Base-by-base conservation (phyloP, 2,888 invertebrate genomes). In the Gymnoscelis rufifasciata region DNA sequence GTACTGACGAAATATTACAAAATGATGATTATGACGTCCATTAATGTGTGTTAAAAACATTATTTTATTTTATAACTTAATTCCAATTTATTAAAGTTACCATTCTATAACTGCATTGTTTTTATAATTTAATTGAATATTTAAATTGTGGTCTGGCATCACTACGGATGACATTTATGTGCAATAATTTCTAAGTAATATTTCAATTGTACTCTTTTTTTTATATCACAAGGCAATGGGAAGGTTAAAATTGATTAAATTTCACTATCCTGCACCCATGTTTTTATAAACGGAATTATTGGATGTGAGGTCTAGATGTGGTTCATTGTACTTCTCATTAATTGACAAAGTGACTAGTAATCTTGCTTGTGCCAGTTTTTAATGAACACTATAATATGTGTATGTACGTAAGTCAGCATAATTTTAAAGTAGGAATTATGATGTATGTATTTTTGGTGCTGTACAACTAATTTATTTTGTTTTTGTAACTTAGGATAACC, bases 381-480 rank as follows among this genome's bases (percentile, higher is more conserved):
- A 29, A 37, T 30, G 14, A 37, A 7, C 27, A 36, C 24, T 38
- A 28, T 24, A 44, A 52, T 51, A 43, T 40, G 38, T 40, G 41
- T 47, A 53, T 38, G 39, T 50, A 50, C 43, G 46, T 56, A 57
- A 61, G 59, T 67, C 66, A 62, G 60, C 56, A 53, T 67, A 62
- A 59, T 56, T 57, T 69, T 59, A 50, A 71, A 66, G 66, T 71
- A 72, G 68, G 54, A 62, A 71, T 70, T 74, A 75, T 64, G 74
- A 73, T 81, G 78, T 81, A 78, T 81, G 78, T 81, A 80, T 83
- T 81, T 52, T 83, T 83, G 87, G 84, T 86, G 86, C 87, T 86
- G 84, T 79, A 78, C 80, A 83, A 84, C 81, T 87, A 86, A 86
- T 87, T 87, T 86, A 86, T 86, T 80, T 76, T 74, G 71, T 78